These are phyloP conservation scores for Rhombomys opimus DNA, from an alignment of 2,113 vertebrate genomes.

Conservation along the genomic window DNA sequence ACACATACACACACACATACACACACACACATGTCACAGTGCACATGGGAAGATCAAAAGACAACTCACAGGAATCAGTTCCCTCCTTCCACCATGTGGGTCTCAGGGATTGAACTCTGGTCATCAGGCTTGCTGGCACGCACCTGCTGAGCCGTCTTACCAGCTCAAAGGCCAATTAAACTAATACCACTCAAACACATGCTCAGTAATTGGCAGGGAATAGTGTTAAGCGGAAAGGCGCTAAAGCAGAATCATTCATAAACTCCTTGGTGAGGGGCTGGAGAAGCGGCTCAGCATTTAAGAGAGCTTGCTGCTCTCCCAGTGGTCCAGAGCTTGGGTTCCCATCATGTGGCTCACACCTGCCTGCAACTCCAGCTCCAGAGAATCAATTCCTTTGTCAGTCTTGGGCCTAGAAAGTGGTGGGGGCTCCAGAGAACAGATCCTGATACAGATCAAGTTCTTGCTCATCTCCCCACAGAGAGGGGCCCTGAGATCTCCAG, in stretches of 20 bases:
- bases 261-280: background rate
- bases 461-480: background rate
- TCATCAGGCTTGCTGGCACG: background rate
- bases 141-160: background rate
- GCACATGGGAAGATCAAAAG: background rate
- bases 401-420: background rate
- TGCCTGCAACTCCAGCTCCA: no score
- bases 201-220: background rate
- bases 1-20: background rate
- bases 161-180: background rate
- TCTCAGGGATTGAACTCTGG: background rate
- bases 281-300: background rate
- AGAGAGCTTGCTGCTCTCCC: background rate
- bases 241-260: background rate
- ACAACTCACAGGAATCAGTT: background rate
- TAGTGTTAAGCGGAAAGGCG: rapidly evolving
- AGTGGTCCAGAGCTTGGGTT: background rate
- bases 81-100: background rate
- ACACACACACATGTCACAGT: background rate
- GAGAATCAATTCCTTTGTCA: background rate
- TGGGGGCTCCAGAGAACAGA: background rate
- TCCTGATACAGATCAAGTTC: background rate
- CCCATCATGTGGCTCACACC: background rate
- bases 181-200: rapidly evolving
- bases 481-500: background rate